phyloP scores from a whole-genome alignment of 1,140 invertebrate genomes.

The Anadara kagoshimensis region DNA sequence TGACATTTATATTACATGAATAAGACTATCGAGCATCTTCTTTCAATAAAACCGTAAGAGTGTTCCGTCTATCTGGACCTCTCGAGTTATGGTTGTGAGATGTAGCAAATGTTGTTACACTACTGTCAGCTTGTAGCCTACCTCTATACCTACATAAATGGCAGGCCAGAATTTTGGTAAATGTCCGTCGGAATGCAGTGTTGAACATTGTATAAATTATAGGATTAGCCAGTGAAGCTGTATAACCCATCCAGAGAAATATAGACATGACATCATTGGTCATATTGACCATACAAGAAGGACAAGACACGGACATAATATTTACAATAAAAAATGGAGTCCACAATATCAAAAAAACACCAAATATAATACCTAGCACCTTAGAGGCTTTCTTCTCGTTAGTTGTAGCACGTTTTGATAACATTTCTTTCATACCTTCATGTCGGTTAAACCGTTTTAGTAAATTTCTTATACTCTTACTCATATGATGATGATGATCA shows the following conservation, averaged over 20 bases:
- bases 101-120: conserved; percentile 27
- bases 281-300: conserved; percentile 50
- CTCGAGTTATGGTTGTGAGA: conserved; percentile 22
- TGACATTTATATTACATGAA: not conserved
- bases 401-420: conserved; percentile 63
- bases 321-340: conserved; percentile 73
- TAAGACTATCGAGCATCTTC: conserved; percentile 5
- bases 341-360: conserved; percentile 71
- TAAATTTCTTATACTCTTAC: conserved; percentile 25
- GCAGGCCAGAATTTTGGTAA: conserved; percentile 68
- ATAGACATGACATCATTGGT: conserved; percentile 63
- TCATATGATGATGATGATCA: too few species aligned
- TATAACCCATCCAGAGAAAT: conserved; percentile 73
- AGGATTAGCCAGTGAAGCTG: conserved; percentile 73
- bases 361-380: conserved; percentile 73
- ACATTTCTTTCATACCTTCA: conserved; percentile 48
- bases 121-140: conserved; percentile 13
- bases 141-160: conserved; percentile 45
- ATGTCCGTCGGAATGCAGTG: conserved; percentile 70
- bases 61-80: conserved; percentile 43
- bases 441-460: conserved; percentile 29
- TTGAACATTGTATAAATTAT: conserved; percentile 75
- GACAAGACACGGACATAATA: conserved; percentile 65
- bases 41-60: conserved; percentile 28
- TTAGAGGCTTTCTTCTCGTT: conserved; percentile 72